Percentiles rank a stretch among this genome's conserved stretches.
Evolutionary conservation across 2,797 vertebrate species (phyloP).

Genomic region (Chiroxiphia lanceolata): DNA sequence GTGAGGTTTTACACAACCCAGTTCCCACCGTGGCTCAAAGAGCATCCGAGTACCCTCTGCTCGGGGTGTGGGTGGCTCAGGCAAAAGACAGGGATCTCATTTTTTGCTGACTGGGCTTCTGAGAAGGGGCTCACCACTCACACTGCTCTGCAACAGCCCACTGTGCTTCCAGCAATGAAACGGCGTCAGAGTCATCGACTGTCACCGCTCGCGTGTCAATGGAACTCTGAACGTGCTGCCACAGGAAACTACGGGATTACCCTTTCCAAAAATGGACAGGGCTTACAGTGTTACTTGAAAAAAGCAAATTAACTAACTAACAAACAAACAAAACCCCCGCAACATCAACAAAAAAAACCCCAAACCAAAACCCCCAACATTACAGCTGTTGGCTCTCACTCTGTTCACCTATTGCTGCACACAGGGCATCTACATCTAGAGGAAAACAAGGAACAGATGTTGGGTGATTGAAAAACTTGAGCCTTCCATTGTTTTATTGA

Average conservation of each 20-base stretch:
- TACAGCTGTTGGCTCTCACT: neutral
- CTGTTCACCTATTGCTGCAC: slow-evolving; percentile 23
- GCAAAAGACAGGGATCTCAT: neutral
- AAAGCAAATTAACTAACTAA: neutral
- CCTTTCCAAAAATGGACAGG: neutral
- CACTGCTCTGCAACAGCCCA: neutral
- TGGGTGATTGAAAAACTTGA: slow-evolving; percentile 57
- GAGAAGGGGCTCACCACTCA: slow-evolving; percentile 9
- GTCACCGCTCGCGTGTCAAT: rapidly evolving
- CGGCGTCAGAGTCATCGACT: neutral
- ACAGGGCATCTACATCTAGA: neutral
- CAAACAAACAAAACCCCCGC: neutral
- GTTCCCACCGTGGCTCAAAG: neutral
- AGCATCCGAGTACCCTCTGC: neutral
- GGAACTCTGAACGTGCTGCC: neutral
- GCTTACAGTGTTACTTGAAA: neutral
- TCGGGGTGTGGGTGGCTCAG: neutral
- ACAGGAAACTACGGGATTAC: neutral
- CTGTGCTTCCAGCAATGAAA: neutral
- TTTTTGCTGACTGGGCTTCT: neutral
- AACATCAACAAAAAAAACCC: neutral
- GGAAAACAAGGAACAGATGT: slow-evolving; percentile 63
- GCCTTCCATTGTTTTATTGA: slow-evolving; percentile 70
- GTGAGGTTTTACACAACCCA: slow-evolving; percentile 37
- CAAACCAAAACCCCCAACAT: rapidly evolving